Evolutionary conservation across 1,140 invertebrate species (phyloP), one percentile per base, ranked within the genome.

Genomic region (Scaptodrosophila lebanonensis): DNA sequence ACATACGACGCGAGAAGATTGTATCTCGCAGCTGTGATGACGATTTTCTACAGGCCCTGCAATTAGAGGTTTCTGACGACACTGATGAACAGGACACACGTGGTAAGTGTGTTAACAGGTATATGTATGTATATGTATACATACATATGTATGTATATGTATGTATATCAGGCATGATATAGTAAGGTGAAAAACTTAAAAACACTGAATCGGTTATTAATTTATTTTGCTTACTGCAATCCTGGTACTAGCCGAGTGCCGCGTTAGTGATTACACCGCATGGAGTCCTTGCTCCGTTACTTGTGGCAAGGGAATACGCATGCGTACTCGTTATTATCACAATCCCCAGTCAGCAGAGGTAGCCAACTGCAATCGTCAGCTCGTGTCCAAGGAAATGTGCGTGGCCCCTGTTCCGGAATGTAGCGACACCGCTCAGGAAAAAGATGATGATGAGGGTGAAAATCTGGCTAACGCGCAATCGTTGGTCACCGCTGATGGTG

Each of bases 361-460:
- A 91, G 89, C 92, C 82, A 86, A 91, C 47, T 97, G 96, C 86
- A 92, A 93, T 65, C 89, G 94, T 25, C 95, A 97, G 85, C 88
- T 96, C 35, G 89, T 95, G 20, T 92, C 93, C 42, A 95, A 95
- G 86, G 95, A 96, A 88, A 95, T 96, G 94, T 96, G 94, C 82
- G 92, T 94, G 20, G 92, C 93, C 6, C 86, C 88, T 20, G 83
- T 91, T 7, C 86, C 93, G 0, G 92, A 93, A 76, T 95, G 95
- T 85, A 88, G 90, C 1, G 56, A 48, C 3, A 15, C 35, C 12
- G 49, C 29, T 0, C 66, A 43, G 11, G 75, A 83, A 22, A 76
- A 68, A 0, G 84, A 87, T 16, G 83, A 87, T 7, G 86, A 87
- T 43, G 88, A 88, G 38, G 83, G 82, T 13, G 85, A 87, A 45